Conservation (phyloP, 2,888 invertebrate species). For the Octodonta nipae region DNA sequence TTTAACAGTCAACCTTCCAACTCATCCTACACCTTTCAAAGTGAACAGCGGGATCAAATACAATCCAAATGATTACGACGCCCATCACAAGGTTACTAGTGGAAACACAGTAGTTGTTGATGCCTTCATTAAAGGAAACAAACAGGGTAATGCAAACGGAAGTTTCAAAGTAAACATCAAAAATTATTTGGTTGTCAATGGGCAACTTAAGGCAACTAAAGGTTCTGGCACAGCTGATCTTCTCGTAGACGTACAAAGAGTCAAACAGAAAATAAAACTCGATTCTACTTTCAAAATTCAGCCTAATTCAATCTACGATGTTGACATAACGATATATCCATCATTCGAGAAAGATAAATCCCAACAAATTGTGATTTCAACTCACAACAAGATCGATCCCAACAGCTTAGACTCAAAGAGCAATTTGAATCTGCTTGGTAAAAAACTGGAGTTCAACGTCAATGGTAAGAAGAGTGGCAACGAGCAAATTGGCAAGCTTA, state of each 20-base stretch:
- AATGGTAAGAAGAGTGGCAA: conserved; percentile 37
- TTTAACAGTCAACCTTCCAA: conserved; percentile 43
- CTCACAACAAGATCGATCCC: conserved; percentile 43
- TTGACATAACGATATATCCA: conserved; percentile 49
- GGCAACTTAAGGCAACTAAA: conserved; percentile 48
- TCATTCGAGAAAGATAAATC: conserved; percentile 57
- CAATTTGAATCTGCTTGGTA: conserved; percentile 36
- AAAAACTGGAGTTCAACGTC: conserved; percentile 37
- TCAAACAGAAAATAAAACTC: conserved; percentile 46
- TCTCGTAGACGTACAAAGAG: conserved; percentile 44
- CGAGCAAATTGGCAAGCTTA: conserved; percentile 34
- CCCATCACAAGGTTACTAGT: conserved; percentile 40
- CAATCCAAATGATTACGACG: conserved; percentile 32
- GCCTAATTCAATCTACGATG: conserved; percentile 46
- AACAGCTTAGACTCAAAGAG: conserved; percentile 46
- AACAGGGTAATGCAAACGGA: conserved; percentile 35
- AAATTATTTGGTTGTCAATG: conserved; percentile 47
- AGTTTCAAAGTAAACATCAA: conserved; percentile 47
- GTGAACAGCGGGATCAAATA: conserved; percentile 18
- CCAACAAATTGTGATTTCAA: conserved; percentile 52
- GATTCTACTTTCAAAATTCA: conserved; percentile 49
- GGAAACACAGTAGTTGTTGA: conserved; percentile 43
- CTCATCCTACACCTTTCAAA: conserved; percentile 43
- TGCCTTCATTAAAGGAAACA: conserved; percentile 39
- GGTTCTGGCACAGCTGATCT: conserved; percentile 52